Base-by-base conservation (phyloP, 2,113 vertebrate species). In the Macrotis lagotis region DNA sequence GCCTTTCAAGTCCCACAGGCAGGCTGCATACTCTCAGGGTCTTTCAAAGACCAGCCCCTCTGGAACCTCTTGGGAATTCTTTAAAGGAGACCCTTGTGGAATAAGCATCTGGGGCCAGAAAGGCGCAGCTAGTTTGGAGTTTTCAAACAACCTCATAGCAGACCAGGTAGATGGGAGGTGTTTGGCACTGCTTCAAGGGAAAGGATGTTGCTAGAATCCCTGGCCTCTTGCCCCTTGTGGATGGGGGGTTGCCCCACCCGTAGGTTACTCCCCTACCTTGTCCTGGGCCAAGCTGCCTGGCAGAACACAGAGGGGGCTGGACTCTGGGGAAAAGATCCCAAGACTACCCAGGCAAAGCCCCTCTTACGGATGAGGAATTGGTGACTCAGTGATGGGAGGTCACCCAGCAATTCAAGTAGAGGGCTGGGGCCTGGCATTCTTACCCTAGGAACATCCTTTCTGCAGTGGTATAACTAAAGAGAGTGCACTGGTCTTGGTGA, bases 41-140 rank as follows among this genome's bases (percentile, higher is more conserved):
- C 98, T 92, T 98, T 98, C 98, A 98, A 98, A 98, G 98, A 97
- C 98, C 97, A 83, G 95, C 51, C 24, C 97, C 97, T 98, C 98
- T 98, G 98, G 98, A 99, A 98, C 98, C 98, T 97, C 98, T 98
- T 94, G 97, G 98, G 97, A 98, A 98, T 98, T 98, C 98, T 98
- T 98, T 98, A 98, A 98, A 98, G 97, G 98, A 98, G 98, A 98
- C 98, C 98, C 98, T 98, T 97, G 94, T 94, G 98, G 97, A 98
- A 98, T 98, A 98, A 98, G 98, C 98, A 98, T 97, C 89, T 96
- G 97, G 97, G 94, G 97, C 37, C 66, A 74, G 66, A 74, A 74
- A 44, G 6, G 66, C 16, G 3, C 66, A 74, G 37, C 16, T n/a
- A 2, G 5, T n/a, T 74, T 19, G 37, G n/a, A 44, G n/a, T n/a